phyloP scores from a whole-genome alignment of 2,797 vertebrate species.

The Echeneis naucrates region DNA sequence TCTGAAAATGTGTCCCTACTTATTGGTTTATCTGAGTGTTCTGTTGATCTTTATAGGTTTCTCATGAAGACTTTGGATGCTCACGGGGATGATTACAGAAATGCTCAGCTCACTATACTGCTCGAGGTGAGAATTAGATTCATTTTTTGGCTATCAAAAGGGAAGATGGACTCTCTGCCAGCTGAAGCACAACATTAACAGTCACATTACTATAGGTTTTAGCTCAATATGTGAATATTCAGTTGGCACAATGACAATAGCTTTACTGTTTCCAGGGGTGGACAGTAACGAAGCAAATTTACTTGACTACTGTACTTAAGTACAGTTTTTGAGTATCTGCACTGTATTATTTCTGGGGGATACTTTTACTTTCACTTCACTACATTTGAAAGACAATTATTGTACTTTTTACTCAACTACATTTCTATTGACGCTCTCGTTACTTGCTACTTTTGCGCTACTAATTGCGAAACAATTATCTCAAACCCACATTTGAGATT shows the following conservation, averaged over 20 bases:
- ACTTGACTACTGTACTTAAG: too few species aligned
- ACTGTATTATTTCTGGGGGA: too few species aligned
- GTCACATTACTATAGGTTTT: neutral
- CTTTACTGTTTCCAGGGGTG: neutral
- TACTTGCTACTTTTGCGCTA: too few species aligned
- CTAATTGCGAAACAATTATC: too few species aligned
- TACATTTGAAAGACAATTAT: too few species aligned
- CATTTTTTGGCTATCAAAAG: neutral
- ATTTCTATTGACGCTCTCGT: too few species aligned
- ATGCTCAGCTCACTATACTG: constrained; percentile 88
- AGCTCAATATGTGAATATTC: neutral
- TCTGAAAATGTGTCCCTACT: neutral
- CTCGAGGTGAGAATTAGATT: constrained; percentile 85
- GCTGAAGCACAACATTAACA: neutral
- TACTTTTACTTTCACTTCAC: too few species aligned
- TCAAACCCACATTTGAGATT: too few species aligned
- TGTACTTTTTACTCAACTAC: too few species aligned
- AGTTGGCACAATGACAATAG: neutral
- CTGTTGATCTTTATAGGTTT: constrained; percentile 82
- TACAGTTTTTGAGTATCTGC: neutral
- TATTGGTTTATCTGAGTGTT: constrained; percentile 8
- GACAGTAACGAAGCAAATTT: too few species aligned
- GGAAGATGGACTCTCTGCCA: neutral
- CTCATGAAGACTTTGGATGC: constrained; percentile 92
- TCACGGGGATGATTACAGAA: constrained; percentile 91